Evolutionary conservation across 2,797 vertebrate species (phyloP).

Genomic region (Mus minutoides): DNA sequence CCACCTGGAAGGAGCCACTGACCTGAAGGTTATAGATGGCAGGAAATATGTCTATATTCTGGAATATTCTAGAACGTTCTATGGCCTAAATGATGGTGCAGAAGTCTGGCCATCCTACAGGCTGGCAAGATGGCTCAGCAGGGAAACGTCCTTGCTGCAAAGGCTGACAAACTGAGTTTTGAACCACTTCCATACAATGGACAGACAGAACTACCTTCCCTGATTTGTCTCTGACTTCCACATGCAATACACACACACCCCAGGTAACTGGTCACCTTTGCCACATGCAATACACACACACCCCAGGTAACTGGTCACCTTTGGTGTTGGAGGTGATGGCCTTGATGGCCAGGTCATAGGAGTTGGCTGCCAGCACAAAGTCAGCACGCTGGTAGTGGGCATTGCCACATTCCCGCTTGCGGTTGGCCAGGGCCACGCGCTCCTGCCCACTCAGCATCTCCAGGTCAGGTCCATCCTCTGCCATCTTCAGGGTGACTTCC

Average conservation of each 20-base stretch:
- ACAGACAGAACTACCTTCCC: not conserved
- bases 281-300: not conserved
- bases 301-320: constrained; percentile 86
- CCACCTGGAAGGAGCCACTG: not conserved
- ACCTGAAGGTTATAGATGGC: not conserved
- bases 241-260: not conserved
- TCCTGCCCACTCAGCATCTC: constrained; percentile 92
- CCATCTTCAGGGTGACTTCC: constrained; percentile 92
- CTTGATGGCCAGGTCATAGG: constrained; percentile 95
- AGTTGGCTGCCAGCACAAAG: constrained; percentile 95
- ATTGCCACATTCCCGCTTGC: constrained; percentile 94
- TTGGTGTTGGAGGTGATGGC: constrained; percentile 93
- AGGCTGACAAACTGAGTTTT: not conserved
- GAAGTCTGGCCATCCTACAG: not conserved
- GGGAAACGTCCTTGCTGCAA: not conserved
- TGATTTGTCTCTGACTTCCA: not conserved
- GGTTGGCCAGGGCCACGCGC: constrained; percentile 91
- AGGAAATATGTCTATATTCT: not conserved
- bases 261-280: constrained; percentile 89
- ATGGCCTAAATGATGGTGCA: not conserved
- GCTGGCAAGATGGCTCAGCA: not conserved
- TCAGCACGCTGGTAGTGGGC: constrained; percentile 94
- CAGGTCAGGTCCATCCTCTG: constrained; percentile 90
- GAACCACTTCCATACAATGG: not conserved
- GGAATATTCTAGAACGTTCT: not conserved